Evolutionary conservation across 2,113 vertebrate genomes (phyloP), one percentile per base, ranked within the genome.

Genomic region (Tyto alba): DNA sequence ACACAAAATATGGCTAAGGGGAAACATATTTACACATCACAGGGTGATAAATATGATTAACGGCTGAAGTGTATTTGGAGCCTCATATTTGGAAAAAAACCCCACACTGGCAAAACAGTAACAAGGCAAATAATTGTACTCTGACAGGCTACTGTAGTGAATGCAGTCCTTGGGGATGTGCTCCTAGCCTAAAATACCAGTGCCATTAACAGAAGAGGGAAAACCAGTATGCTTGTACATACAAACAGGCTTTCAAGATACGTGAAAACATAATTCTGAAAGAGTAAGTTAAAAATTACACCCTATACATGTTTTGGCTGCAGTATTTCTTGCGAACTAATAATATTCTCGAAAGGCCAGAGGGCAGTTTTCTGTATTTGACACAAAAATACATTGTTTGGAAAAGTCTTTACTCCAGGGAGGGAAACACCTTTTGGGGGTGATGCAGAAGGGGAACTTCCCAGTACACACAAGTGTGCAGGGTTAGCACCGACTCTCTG

Each of bases 1-100:
- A 93, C 86, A 95, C 90, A 89, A 95, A 96, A 91, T 88, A 91
- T 93, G 96, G 87, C 81, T 78, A 38, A 86, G 81, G 68, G 89
- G 86, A 95, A 95, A 93, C 74, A 94, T 90, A 96, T 95, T 93
- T 95, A 76, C 76, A 63, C 85, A 79, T 66, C 59, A 72, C 79
- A 67, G 77, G 16, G 48, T 68, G 68, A 74, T 95, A 91, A 91
- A 89, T 94, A 48, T 57, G 64, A 69, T 86, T 96, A 96, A 92
- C 90, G 56, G 62, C 19, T 77, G 45, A 77, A 93, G 40, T 68
- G 68, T 85, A 38, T 93, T 89, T 93, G 88, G n/a, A 93, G 50
- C 45, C 38, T 93, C 41, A 5, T 63, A 41, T 90, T 13, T 68
- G 30, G 29, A 78, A 78, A 75, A 78, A 32, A 50, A 3, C 0